Evolutionary conservation across 2,113 vertebrate genomes (phyloP), one percentile per base, ranked within the genome.

Genomic region (Rafetus swinhoei): DNA sequence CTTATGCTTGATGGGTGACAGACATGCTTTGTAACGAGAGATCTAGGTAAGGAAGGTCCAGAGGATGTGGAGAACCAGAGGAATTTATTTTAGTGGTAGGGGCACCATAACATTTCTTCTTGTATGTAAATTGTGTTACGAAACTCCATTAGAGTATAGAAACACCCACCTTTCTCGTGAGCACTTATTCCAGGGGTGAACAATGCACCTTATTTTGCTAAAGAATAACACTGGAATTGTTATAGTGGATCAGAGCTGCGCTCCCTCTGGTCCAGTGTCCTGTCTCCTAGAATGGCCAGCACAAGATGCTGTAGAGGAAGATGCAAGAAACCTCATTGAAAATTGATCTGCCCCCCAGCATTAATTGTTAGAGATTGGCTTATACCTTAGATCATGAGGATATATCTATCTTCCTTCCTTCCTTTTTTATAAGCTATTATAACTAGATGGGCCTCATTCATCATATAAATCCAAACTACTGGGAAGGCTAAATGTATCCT

Each of bases 401-500:
- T 12, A 54, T 12, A 54, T 91, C 90, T 95, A 8, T 92, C 1
- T 79, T 94, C 60, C 29, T 85, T 93, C 86, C 65, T 59, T 15
- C 55, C n/a, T 35, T 69, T 90, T 95, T 96, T 84, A 81, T 82
- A 72, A 65, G 22, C 90, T 96, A 84, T 39, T 45, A 45, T 74
- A 74, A 74, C 69, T 22, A 19, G 16, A 52, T 81, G 45, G 91
- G 88, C 29, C 12, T 92, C 57, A 80, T 1, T 39, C 84, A 62
- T 86, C 32, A 1, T 50, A 7, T 82, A 82, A 60, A 53, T 87
- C 59, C 65, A 82, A 94, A 62, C 60, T 90, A 77, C 27, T 32
- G 24, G 72, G 82, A 85, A 87, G n/a, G 13, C 92, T 21, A 11
- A 45, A 52, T 83, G 57, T 82, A 90, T 91, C 82, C 72, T 81